Percentiles rank a stretch among this genome's conserved stretches.
These are phyloP conservation scores for Cyanoliseus patagonus DNA, from an alignment of 2,113 vertebrate species.

Conservation along the genomic window DNA sequence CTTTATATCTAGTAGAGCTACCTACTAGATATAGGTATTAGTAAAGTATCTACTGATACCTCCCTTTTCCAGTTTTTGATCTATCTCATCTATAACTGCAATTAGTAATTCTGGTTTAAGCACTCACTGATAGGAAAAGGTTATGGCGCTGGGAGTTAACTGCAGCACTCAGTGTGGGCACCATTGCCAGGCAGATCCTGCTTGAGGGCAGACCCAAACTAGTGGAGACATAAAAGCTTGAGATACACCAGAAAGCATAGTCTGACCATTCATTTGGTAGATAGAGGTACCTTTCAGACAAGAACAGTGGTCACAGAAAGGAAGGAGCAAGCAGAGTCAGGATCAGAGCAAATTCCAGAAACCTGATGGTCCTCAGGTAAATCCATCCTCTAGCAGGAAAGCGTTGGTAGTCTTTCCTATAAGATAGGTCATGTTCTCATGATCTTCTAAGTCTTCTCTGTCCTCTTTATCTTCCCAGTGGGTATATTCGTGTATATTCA, in stretches of 20 bases:
- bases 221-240: background rate
- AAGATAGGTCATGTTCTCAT: background rate
- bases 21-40: background rate
- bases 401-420: rapidly evolving
- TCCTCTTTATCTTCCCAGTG: background rate
- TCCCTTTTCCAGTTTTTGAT: background rate
- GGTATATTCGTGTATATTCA: background rate
- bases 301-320: background rate
- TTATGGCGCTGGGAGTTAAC: background rate
- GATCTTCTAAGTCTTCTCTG: background rate
- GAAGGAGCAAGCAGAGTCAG: background rate
- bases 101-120: background rate
- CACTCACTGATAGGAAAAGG: background rate
- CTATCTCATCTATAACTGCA: background rate
- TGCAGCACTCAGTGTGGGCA: background rate
- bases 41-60: background rate
- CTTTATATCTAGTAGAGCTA: background rate
- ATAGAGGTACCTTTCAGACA: background rate
- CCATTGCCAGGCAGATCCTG: background rate
- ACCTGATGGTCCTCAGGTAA: background rate
- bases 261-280: background rate
- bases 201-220: background rate
- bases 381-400: background rate
- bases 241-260: background rate
- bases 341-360: background rate